Conservation (phyloP, 1,140 invertebrate species). For the Ganaspis sp. region DNA sequence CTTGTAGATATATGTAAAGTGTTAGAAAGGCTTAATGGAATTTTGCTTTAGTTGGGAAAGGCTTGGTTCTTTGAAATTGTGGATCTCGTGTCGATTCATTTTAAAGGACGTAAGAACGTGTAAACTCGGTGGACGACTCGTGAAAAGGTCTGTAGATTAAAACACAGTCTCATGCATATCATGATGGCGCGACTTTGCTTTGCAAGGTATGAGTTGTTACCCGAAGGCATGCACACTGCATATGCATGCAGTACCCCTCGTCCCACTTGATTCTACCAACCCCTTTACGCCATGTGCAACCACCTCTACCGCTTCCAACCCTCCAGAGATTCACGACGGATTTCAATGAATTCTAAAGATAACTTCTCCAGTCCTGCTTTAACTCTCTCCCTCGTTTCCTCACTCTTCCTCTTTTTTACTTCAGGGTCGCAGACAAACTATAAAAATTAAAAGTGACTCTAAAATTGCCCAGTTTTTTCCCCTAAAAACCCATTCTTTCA, state of each 20-base stretch:
- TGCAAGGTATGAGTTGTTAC: conserved; percentile 71
- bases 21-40: not conserved
- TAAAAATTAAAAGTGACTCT: not conserved
- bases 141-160: conserved; percentile 63
- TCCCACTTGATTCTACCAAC: conserved; percentile 35
- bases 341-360: conserved; percentile 68
- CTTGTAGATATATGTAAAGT: too few species aligned
- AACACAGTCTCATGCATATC: conserved; percentile 69
- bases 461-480: not conserved
- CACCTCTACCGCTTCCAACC: conserved; percentile 30
- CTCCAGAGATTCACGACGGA: conserved; percentile 49
- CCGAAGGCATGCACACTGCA: conserved; percentile 71
- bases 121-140: conserved; percentile 57
- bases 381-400: conserved; percentile 22
- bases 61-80: not conserved
- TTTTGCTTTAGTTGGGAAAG: not conserved
- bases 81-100: conserved; percentile 23
- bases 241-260: conserved; percentile 65
- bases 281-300: conserved; percentile 36
- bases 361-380: conserved; percentile 51
- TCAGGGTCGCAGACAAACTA: not conserved
- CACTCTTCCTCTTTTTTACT: conserved; percentile 17
- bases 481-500: not conserved
- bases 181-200: conserved; percentile 60
- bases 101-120: conserved; percentile 23